These are phyloP conservation scores for Leucopsar rothschildi DNA, from an alignment of 2,113 vertebrate genomes.

Conservation along the genomic window DNA sequence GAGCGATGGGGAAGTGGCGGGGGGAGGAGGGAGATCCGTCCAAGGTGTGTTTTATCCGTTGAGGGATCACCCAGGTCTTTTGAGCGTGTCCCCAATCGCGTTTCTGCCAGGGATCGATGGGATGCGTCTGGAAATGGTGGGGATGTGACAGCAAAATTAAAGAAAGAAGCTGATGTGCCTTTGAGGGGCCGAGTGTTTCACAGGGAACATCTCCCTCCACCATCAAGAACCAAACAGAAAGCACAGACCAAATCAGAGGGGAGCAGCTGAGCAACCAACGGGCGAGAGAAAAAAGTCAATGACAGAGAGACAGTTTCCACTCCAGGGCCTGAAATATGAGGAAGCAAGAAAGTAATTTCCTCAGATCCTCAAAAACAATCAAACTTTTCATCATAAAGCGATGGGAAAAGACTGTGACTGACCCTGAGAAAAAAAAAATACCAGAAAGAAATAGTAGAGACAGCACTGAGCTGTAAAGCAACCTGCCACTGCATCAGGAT, in stretches of 20 bases:
- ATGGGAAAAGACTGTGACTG: background rate
- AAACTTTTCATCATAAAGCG: slow-evolving; percentile 41
- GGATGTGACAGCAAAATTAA: background rate
- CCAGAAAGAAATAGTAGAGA: background rate
- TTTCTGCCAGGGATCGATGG: background rate
- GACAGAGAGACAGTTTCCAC: slow-evolving; percentile 26
- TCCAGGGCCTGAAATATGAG: slow-evolving; percentile 38
- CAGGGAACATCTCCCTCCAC: background rate
- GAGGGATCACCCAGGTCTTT: background rate
- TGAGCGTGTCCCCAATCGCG: background rate
- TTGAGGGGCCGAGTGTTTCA: background rate
- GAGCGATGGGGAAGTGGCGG: background rate
- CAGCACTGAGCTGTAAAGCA: background rate
- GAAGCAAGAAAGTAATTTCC: slow-evolving; percentile 44
- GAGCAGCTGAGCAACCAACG: slow-evolving; percentile 1
- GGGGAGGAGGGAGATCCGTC: background rate
- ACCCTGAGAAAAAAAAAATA: background rate
- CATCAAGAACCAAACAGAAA: slow-evolving; percentile 3
- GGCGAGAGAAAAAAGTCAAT: slow-evolving; percentile 8
- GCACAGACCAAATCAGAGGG: slow-evolving; percentile 24
- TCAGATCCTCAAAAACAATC: slow-evolving; percentile 53
- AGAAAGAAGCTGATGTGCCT: background rate
- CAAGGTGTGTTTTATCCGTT: background rate
- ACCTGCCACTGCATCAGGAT: background rate
- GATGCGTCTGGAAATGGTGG: background rate